A percentile compares a stretch with the other conserved stretches of the same genome.
phyloP scores from a whole-genome alignment of 2,113 vertebrate species.

The Bufo bufo region DNA sequence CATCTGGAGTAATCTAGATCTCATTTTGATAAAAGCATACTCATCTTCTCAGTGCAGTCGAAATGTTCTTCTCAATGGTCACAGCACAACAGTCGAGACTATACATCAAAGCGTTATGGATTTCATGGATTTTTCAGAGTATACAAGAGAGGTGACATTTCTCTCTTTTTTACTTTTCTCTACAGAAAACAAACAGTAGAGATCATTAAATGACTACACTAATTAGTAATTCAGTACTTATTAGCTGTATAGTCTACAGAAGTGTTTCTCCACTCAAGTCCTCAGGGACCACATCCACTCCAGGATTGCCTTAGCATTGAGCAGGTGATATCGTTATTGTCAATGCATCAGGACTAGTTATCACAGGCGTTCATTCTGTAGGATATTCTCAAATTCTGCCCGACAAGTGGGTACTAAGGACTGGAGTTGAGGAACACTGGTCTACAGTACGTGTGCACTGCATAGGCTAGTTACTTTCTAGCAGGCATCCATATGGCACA shows the following conservation, averaged over 20 bases:
- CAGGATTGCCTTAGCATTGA: too few species aligned
- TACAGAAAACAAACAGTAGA: too few species aligned
- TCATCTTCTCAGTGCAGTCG: not conserved
- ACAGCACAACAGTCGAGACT: not conserved
- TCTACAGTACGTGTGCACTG: not conserved
- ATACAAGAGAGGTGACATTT: not conserved
- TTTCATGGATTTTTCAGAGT: not conserved
- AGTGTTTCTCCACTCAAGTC: too few species aligned
- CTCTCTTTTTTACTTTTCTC: not conserved
- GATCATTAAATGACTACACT: too few species aligned
- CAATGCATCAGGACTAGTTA: too few species aligned
- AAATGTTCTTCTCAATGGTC: not conserved
- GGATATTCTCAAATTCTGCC: too few species aligned
- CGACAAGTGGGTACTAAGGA: too few species aligned
- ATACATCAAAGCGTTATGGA: not conserved
- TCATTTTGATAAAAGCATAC: not conserved
- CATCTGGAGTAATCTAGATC: not conserved
- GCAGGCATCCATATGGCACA: not conserved
- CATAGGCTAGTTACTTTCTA: not conserved
- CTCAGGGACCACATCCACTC: too few species aligned
- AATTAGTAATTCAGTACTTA: too few species aligned
- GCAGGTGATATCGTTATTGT: too few species aligned
- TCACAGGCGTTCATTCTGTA: too few species aligned
- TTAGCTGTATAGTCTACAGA: too few species aligned
- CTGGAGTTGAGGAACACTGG: not conserved